Evolutionary conservation across 37 sponge, comb jelly and placozoan genomes (phyloP).

Genomic region (Bolinopsis microptera): DNA sequence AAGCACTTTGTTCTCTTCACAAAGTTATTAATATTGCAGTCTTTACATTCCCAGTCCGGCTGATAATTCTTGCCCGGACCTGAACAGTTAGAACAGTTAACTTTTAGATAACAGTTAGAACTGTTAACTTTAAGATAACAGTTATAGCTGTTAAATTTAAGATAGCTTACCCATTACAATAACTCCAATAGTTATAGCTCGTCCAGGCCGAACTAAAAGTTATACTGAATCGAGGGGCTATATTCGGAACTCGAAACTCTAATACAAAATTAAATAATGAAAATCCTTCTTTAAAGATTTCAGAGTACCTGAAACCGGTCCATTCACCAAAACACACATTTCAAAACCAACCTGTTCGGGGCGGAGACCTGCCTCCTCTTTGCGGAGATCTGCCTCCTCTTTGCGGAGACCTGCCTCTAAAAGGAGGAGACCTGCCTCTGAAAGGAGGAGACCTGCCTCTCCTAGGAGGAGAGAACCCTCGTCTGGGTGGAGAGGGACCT

Average conservation of each 20-base stretch:
- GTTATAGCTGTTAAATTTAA: too few relatives aligned
- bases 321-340: too few relatives aligned
- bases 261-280: too few relatives aligned
- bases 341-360: background rate
- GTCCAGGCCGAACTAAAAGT: too few relatives aligned
- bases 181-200: too few relatives aligned
- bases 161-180: too few relatives aligned
- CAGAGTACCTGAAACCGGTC: too few relatives aligned
- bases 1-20: slow-evolving; percentile 14
- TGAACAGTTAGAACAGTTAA: background rate
- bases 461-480: background rate
- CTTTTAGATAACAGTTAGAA: too few relatives aligned
- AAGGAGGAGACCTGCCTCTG: background rate
- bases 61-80: background rate
- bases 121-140: too few relatives aligned
- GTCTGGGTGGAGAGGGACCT: background rate
- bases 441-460: background rate
- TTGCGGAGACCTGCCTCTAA: background rate
- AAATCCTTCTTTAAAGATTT: too few relatives aligned
- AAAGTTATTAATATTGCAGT: slow-evolving; percentile 61
- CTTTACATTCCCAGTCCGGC: slow-evolving; percentile 32
- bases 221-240: too few relatives aligned
- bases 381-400: background rate
- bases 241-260: too few relatives aligned
- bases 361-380: background rate